A percentile compares a stretch with the other conserved stretches of the same genome.
These are phyloP conservation scores for Pitta sordida DNA, from an alignment of 2,113 vertebrate genomes.

Conservation along the genomic window DNA sequence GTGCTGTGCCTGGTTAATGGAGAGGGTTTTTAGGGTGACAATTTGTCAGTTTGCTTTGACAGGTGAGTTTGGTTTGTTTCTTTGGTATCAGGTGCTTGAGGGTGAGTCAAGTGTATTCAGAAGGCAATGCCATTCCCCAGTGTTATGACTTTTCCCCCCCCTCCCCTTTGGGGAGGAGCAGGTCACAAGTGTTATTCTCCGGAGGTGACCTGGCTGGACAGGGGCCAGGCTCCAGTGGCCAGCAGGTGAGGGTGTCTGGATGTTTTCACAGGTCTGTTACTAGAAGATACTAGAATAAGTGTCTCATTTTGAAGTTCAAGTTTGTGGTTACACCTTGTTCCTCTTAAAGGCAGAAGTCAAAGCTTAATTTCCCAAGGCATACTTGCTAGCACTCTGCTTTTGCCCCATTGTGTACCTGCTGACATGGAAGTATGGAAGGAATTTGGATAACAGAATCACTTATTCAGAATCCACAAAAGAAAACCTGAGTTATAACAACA, in stretches of 20 bases:
- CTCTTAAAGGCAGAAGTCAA: background rate
- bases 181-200: background rate
- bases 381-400: background rate
- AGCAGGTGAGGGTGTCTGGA: background rate
- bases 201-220: background rate
- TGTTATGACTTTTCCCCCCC: background rate
- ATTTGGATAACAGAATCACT: background rate
- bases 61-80: background rate
- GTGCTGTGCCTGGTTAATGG: background rate
- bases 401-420: background rate
- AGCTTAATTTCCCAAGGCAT: background rate
- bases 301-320: background rate
- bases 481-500: background rate
- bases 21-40: rapidly evolving
- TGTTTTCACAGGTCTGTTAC: background rate
- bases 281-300: background rate
- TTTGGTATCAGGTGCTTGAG: background rate
- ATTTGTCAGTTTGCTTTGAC: rapidly evolving
- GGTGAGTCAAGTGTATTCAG: background rate
- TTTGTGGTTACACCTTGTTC: background rate
- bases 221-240: rapidly evolving
- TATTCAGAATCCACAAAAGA: background rate
- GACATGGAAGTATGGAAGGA: background rate
- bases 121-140: background rate
- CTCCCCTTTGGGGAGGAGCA: background rate